Evolutionary conservation across 2,888 invertebrate genomes (phyloP), one percentile per base, ranked within the genome.

Genomic region (Cyrtodaria siliqua): DNA sequence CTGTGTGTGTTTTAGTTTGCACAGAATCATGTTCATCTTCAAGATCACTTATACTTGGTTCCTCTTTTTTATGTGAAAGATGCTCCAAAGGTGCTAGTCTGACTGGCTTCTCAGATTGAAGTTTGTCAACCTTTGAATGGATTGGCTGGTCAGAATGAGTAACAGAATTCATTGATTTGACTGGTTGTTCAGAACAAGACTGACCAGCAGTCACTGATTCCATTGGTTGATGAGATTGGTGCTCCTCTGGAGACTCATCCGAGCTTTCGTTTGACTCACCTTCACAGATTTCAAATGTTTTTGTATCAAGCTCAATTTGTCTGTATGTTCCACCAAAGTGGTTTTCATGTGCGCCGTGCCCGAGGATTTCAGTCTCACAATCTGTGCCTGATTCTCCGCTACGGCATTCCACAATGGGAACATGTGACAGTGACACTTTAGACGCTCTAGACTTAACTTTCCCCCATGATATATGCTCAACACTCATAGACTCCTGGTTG

Each of bases 401-500:
- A 16, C 27, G 57, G 56, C 77, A 81, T 56, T 81, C 81, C 8
- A 81, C 81, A 40, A 81, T 71, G 18, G 81, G 81, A 29, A 77
- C 77, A 68, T 71, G 69, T 33, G 72, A 76, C 33, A 80, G 40
- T 3, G 56, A 66, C 18, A 61, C 16, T 40, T 67, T 73, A 3
- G 66, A 33, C 4, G 24, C 66, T n/a, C n/a, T n/a, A 4, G 52
- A 42, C 8, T 47, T 63, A n/a, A n/a, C 44, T 40, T 64, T 59
- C 38, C 69, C 64, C 64, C 79, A 73, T 2, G 64, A 53, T 1
- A 49, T 55, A 3, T 68, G 69, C 14, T 79, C 79, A 1, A 75
- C 61, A 52, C 68, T 42, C n/a, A 80, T 44, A 40, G 57, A 53
- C 27, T 69, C 61, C 55, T 61, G 63, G 27, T 61, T 64, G 18